Evolutionary conservation across 1,140 invertebrate genomes (phyloP).

Genomic region (Drosophila sulfurigaster): DNA sequence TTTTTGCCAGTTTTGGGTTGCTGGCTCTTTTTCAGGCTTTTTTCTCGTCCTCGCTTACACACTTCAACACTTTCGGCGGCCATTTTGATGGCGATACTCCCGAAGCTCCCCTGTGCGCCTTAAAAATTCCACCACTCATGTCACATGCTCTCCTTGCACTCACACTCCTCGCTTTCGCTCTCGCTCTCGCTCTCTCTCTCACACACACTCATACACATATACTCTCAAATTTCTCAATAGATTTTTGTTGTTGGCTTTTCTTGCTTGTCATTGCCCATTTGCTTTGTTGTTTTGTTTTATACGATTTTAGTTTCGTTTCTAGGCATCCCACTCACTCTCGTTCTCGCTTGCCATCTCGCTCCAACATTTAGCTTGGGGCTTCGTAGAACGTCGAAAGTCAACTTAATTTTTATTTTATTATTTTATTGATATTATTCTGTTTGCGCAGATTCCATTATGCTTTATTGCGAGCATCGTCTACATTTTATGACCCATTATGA

Average conservation of each 20-base stretch:
- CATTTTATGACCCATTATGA: constrained; percentile 47
- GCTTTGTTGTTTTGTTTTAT: constrained; percentile 32
- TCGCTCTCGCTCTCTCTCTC: neutral
- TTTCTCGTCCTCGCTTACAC: constrained; percentile 43
- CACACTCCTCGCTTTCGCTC: neutral
- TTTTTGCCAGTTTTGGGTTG: constrained; percentile 14
- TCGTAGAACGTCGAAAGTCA: constrained; percentile 41
- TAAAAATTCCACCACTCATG: constrained; percentile 78
- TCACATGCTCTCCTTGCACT: constrained; percentile 9
- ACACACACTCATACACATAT: constrained; percentile 20
- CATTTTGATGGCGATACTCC: constrained; percentile 72
- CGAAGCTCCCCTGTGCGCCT: constrained; percentile 31
- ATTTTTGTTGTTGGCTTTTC: constrained; percentile 55
- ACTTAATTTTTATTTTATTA: constrained; percentile 74
- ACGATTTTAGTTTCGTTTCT: constrained; percentile 38
- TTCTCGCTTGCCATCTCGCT: neutral
- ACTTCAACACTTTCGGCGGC: constrained; percentile 79
- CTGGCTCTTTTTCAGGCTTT: constrained; percentile 13
- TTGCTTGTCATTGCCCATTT: constrained; percentile 31
- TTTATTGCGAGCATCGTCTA: constrained; percentile 45
- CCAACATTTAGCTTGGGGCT: constrained; percentile 6
- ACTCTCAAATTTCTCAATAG: constrained; percentile 60
- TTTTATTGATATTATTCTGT: constrained; percentile 76
- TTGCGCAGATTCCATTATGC: constrained; percentile 68
- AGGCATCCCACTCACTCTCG: constrained; percentile 26